A percentile compares a stretch with the other conserved stretches of the same genome.
Conservation (phyloP, 2,797 vertebrate genomes). For the Tapera naevia region DNA sequence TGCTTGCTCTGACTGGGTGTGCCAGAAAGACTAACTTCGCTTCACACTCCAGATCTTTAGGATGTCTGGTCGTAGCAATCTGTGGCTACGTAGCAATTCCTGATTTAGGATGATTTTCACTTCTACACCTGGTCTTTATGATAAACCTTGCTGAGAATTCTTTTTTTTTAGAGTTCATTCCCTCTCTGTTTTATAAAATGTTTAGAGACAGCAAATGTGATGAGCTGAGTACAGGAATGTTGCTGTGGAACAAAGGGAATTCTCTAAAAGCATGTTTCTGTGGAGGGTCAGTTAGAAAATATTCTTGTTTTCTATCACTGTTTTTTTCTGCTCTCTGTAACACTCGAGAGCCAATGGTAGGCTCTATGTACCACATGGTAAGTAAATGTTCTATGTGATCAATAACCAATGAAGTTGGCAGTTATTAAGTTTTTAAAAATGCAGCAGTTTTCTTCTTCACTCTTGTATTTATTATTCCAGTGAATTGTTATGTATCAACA, state of each 20-base stretch:
- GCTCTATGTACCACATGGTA: accelerated
- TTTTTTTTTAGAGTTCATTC: neutral
- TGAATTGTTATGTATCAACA: neutral
- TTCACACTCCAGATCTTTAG: too few species aligned
- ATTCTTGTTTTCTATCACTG: neutral
- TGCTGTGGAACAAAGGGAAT: neutral
- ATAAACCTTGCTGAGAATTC: neutral
- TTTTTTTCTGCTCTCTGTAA: neutral
- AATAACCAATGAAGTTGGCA: neutral
- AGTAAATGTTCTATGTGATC: neutral
- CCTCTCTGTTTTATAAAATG: neutral
- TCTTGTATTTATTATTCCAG: neutral
- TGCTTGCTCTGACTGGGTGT: neutral
- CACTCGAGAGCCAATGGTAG: neutral
- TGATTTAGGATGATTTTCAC: neutral
- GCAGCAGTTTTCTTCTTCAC: neutral
- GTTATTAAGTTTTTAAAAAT: neutral
- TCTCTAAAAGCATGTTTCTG: neutral
- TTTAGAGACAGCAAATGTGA: neutral
- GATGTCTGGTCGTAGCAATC: neutral
- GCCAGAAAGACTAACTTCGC: neutral
- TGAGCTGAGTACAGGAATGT: neutral
- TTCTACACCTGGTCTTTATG: neutral
- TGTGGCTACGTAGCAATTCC: neutral
- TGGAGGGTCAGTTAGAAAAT: neutral